Evolutionary conservation across 2,797 vertebrate species (phyloP).

Genomic region (Anguilla obscura): DNA sequence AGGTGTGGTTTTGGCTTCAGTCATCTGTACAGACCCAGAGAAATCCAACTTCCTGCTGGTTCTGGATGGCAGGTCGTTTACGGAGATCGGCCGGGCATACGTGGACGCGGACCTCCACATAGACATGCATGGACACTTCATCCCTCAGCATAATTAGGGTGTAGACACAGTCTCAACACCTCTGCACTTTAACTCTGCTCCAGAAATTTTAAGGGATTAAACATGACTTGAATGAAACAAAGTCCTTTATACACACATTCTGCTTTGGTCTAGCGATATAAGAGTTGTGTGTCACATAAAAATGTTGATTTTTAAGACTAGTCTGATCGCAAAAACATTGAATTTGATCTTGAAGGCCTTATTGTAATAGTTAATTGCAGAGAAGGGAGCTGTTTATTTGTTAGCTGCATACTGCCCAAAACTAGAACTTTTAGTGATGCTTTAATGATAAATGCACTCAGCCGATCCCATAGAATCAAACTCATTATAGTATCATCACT

Average conservation of each 20-base stretch:
- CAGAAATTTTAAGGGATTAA: background rate
- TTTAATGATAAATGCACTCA: background rate
- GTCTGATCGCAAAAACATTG: background rate
- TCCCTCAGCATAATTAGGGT: conserved; percentile 63
- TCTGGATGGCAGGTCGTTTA: conserved; percentile 84
- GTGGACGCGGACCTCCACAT: conserved; percentile 72
- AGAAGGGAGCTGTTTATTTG: background rate
- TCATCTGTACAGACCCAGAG: conserved; percentile 73
- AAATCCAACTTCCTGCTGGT: conserved; percentile 79
- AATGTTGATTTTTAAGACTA: background rate
- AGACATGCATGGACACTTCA: conserved; percentile 89
- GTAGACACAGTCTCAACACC: background rate
- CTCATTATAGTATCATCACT: background rate
- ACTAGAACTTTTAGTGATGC: background rate
- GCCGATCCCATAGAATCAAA: background rate
- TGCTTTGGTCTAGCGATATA: background rate
- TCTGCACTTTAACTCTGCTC: background rate
- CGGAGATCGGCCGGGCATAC: conserved; percentile 82
- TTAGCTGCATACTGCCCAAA: background rate
- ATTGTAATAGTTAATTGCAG: background rate
- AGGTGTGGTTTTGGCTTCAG: conserved; percentile 80
- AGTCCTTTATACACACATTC: background rate
- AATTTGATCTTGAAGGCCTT: background rate
- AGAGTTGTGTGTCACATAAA: background rate
- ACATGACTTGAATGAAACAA: background rate